Evolutionary conservation across 2,888 invertebrate genomes (phyloP), one percentile per base, ranked within the genome.

Genomic region (Trichogramma dendrolimi): DNA sequence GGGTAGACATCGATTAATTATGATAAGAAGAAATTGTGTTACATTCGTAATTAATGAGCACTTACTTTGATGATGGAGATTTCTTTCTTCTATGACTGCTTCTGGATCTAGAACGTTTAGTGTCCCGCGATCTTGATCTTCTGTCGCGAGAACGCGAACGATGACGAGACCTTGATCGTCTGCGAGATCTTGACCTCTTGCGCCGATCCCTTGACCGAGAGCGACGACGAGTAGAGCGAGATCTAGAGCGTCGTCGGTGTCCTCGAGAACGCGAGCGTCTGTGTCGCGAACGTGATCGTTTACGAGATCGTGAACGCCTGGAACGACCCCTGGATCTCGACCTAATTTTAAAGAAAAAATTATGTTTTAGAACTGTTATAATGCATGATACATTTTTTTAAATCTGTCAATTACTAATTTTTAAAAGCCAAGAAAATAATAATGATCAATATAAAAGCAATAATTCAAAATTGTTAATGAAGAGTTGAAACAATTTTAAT

Each of bases 251-350:
- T 51, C 84, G 84, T 0, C 85, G 79, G 14, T 85, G 83, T 4
- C 51, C 51, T 50, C 84, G 81, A 2, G 86, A 81, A 38, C 80
- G 81, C 1, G 86, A 86, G 8, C 85, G 84, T 1, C 85, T 78
- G n/a, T 85, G 79, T 1, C 79, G 72, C 0, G 79, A 79, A 4
- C 79, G 74, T 4, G 79, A 71, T 65, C 78, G 72, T 58, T 77
- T 73, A 6, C 77, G 71, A 0, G 79, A 79, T 0, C 78, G 73
- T 1, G 78, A 71, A 68, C 78, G 70, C 46, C 75, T 69, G 2
- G 75, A 76, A 1, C 76, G 73, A 1, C 80, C 75, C 57, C 84
- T 82, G 0, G 89, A 87, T 5, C 89, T 83, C 0, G 89, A 89
- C 1, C 88, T 83, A 0, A 87, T 73, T 47, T 1, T 52, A 61